Evolutionary conservation across 2,797 vertebrate species (phyloP), one percentile per base, ranked within the genome.

Genomic region (Cichlasoma orientale): DNA sequence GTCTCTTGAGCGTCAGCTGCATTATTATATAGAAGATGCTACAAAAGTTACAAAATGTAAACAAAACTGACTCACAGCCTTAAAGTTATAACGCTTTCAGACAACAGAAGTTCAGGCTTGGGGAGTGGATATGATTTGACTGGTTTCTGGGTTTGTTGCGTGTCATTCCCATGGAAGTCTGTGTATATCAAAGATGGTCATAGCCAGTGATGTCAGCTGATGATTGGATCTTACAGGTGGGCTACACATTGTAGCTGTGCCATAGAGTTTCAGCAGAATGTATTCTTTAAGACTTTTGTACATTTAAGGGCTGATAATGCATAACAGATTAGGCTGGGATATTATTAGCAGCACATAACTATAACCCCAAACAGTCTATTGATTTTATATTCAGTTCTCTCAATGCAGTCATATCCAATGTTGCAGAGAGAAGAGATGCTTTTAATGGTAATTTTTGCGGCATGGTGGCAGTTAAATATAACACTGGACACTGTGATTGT

Each of bases 281-380:
- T 66, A 16, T 47, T 18, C 16, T 0, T 66, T 47, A 47, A 66
- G 23, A 50, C 10, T 12, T 47, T 27, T 27, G 36, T 44, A 25
- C 36, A 44, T 63, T 63, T 44, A 19, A 44, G 41, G 18, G 21
- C 38, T 66, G 9, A 66, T 44, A 66, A 19, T 66, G 23, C 16
- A 47, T 47, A 27, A 27, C 61, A 66, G 38, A 44, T 47, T 47
- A 66, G 21, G 59, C 21, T 18, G 16, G 61, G 61, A 18, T 66
- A 66, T 25, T 66, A 44, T 66, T 47, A 44, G 61, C 61, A 47
- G 61, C 38, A 66, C 38, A 27, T 41, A 47, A 66, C 61, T 44
- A 66, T 66, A 66, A 66, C 38, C 61, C 44, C 44, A 66, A 66
- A 66, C 44, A 66, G 61, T 23, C 59, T 63, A 63, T 44, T 63